phyloP scores from a whole-genome alignment of 2,888 invertebrate genomes.

The Pammene fasciana region DNA sequence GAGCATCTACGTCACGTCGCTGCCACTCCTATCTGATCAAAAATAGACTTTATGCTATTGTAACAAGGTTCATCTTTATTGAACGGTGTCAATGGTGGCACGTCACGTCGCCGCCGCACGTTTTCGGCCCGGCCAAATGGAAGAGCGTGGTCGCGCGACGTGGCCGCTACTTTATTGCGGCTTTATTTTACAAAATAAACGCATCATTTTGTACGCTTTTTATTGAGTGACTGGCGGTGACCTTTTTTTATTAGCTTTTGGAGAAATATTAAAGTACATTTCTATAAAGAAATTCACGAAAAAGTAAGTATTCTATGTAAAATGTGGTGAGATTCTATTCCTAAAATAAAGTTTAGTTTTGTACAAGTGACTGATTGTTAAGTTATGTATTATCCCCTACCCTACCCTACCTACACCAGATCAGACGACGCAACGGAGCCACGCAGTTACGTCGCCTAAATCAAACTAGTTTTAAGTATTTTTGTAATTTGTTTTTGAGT shows the following conservation, averaged over 20 bases:
- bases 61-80: not conserved
- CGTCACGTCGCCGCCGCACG: slow-evolving; percentile 42
- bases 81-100: not conserved
- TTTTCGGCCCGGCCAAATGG: slow-evolving; percentile 54
- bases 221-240: slow-evolving; percentile 29
- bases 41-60: not conserved
- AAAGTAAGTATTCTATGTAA: no score
- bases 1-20: slow-evolving; percentile 41
- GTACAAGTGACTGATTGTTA: no score
- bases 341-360: no score
- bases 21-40: slow-evolving; percentile 21
- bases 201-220: slow-evolving; percentile 45
- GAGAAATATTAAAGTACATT: not conserved
- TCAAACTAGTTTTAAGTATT: no score
- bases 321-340: no score
- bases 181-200: slow-evolving; percentile 58
- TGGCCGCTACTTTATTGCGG: slow-evolving; percentile 58
- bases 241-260: not conserved
- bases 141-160: slow-evolving; percentile 60
- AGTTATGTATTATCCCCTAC: no score
- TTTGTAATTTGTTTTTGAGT: no score
- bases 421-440: no score
- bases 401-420: no score
- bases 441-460: no score
- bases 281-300: no score